A percentile compares a stretch with the other conserved stretches of the same genome.
These are phyloP conservation scores for Rhopilema esculentum DNA, from an alignment of 30 jellyfish, hydroid and myxozoan genomes.

Conservation along the genomic window DNA sequence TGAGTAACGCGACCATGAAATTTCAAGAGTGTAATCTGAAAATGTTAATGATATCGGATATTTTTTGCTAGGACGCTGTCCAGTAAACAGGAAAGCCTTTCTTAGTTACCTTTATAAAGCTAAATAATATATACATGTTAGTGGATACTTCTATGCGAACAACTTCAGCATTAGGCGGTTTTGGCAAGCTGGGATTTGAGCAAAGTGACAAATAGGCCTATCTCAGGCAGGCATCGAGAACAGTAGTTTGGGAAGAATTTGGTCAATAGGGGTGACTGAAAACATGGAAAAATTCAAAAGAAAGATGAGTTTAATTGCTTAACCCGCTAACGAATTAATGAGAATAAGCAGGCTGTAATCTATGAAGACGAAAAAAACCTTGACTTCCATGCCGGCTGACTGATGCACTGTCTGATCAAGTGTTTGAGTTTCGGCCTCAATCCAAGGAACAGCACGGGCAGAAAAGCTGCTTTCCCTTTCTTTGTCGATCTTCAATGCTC, in stretches of 20 bases:
- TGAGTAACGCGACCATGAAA: not conserved
- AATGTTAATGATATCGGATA: not conserved
- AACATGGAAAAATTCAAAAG: not conserved
- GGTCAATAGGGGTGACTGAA: not conserved
- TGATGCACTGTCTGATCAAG: constrained; percentile 64
- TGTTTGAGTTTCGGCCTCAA: constrained; percentile 79
- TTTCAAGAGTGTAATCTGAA: not conserved
- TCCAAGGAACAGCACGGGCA: constrained; percentile 74
- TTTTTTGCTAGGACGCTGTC: not conserved
- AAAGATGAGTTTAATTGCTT: too few relatives aligned
- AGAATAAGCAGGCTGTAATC: not conserved
- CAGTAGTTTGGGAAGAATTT: not conserved
- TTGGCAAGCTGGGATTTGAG: not conserved
- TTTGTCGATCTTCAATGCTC: constrained; percentile 69
- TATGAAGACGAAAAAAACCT: constrained; percentile 27
- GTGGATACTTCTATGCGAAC: not conserved
- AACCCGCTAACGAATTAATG: not conserved
- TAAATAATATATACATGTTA: not conserved
- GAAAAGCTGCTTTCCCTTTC: constrained; percentile 76
- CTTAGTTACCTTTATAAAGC: not conserved
- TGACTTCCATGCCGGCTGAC: constrained; percentile 76
- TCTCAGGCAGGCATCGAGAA: not conserved
- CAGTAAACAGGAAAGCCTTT: not conserved
- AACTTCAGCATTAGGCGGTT: not conserved
- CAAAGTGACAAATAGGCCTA: not conserved